Percentiles rank a stretch among this genome's conserved stretches.
These are phyloP conservation scores for Erpobdella octoculata DNA, from an alignment of 2,888 invertebrate species.

Conservation along the genomic window DNA sequence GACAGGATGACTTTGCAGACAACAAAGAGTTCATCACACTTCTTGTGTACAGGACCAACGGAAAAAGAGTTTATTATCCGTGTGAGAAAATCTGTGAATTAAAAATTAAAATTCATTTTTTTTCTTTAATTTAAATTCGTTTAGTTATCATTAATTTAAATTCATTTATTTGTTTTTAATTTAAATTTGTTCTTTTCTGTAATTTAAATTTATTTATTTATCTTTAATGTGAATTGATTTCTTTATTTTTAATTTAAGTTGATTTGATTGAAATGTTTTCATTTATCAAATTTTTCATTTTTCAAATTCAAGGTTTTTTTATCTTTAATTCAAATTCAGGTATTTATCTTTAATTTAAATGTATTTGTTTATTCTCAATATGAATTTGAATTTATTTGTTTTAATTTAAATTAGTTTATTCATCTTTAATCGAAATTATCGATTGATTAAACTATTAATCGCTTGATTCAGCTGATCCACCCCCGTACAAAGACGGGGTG, in stretches of 20 bases:
- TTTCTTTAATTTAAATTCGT: no score
- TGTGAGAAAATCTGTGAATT: slow-evolving; percentile 59
- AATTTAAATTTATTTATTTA: not conserved
- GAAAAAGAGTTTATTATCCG: slow-evolving; percentile 80
- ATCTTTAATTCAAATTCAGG: not conserved
- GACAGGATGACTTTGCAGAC: slow-evolving; percentile 74
- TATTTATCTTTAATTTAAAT: not conserved
- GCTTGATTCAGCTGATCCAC: slow-evolving; percentile 67
- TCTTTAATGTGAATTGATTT: no score
- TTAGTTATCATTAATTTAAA: not conserved
- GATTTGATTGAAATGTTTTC: no score
- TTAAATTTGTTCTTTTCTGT: not conserved
- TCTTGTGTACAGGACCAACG: slow-evolving; percentile 74
- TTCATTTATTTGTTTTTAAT: not conserved
- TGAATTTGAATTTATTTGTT: slow-evolving; percentile 48
- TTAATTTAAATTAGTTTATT: not conserved
- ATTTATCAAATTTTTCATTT: no score
- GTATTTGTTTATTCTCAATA: slow-evolving; percentile 85
- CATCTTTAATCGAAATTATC: not conserved
- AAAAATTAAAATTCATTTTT: not conserved
- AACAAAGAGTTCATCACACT: slow-evolving; percentile 89
- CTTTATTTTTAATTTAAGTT: no score
- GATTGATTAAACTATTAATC: not conserved
- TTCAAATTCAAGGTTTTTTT: no score
- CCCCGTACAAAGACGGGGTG: slow-evolving; percentile 83